Evolutionary conservation across 2,113 vertebrate species (phyloP).

Genomic region (Tychaedon coryphoeus): DNA sequence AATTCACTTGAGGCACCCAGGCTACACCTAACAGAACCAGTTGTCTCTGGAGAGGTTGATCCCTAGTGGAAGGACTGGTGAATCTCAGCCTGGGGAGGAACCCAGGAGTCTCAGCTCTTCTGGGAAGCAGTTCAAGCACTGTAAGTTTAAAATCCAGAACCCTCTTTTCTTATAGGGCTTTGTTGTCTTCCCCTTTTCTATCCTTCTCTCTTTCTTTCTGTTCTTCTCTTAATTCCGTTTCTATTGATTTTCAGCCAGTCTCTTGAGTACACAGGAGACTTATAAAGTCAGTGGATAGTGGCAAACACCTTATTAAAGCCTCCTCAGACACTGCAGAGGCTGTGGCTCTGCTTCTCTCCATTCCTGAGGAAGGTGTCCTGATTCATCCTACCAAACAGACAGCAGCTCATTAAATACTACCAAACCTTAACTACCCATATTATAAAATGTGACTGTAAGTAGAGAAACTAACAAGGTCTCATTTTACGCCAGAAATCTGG

Average conservation of each 20-base stretch:
- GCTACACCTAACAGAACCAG: background rate
- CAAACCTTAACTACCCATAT: background rate
- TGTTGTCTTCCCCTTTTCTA: background rate
- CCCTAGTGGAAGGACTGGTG: background rate
- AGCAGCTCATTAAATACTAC: background rate
- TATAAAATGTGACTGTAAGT: background rate
- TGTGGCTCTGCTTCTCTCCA: background rate
- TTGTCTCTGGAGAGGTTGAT: background rate
- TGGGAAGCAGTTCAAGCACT: background rate
- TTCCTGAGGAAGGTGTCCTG: background rate
- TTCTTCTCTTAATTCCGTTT: background rate
- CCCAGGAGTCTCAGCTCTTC: background rate
- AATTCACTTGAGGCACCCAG: background rate
- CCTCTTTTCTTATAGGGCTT: background rate
- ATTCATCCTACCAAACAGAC: background rate
- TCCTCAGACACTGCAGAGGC: background rate
- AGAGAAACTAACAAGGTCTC: background rate
- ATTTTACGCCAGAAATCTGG: background rate
- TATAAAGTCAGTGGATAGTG: background rate
- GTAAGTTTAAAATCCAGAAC: background rate
- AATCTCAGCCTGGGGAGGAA: background rate
- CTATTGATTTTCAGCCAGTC: background rate
- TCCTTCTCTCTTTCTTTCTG: background rate
- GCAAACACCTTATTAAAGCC: background rate
- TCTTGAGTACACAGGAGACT: background rate